A percentile compares a stretch with the other conserved stretches of the same genome.
Evolutionary conservation across 64 coral and sea anemone genomes (phyloP).

Genomic region (Montipora cactus): DNA sequence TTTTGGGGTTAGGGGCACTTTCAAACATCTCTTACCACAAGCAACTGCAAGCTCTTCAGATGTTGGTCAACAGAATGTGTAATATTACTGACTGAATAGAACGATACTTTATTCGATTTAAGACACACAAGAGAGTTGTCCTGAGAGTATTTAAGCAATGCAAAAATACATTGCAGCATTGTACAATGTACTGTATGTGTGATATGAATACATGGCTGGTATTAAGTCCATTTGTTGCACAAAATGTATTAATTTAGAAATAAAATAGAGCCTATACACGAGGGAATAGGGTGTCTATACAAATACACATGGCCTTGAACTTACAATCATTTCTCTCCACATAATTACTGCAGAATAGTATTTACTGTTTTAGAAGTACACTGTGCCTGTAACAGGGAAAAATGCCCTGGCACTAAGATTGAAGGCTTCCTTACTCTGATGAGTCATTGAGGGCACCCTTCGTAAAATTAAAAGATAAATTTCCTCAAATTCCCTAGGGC

Average conservation of each 20-base stretch:
- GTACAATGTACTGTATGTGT: background rate
- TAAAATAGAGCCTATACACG: no score
- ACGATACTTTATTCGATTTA: background rate
- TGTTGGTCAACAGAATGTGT: background rate
- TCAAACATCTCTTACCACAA: background rate
- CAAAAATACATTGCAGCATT: background rate
- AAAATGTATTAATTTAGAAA: no score
- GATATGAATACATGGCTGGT: background rate
- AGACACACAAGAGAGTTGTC: background rate
- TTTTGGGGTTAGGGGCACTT: no score
- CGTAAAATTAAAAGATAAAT: slow-evolving; percentile 24
- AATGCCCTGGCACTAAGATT: no score
- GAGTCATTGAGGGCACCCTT: no score
- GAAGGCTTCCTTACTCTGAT: background rate
- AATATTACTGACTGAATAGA: background rate
- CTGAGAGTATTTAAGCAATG: background rate
- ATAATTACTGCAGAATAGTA: no score
- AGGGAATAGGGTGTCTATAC: no score
- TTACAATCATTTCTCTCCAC: no score
- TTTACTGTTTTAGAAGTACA: no score
- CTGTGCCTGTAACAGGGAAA: no score
- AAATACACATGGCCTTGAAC: no score
- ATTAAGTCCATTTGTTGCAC: no score
- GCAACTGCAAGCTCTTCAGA: background rate
- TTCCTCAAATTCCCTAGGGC: background rate